These are phyloP conservation scores for Apolygus lucorum DNA, from an alignment of 1,140 invertebrate species.

Conservation along the genomic window DNA sequence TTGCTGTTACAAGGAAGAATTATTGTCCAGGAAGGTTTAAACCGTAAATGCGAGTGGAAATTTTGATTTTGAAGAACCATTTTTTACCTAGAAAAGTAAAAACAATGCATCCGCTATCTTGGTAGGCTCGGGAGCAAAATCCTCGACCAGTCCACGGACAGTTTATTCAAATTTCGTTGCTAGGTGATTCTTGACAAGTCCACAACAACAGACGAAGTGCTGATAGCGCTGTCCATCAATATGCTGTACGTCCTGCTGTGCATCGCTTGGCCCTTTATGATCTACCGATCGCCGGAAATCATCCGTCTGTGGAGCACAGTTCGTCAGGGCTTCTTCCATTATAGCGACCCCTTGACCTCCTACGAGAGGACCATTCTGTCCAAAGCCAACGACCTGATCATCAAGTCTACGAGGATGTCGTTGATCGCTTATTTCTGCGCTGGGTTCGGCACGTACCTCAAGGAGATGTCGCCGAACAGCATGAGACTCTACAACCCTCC, in stretches of 20 bases:
- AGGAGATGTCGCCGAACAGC: not conserved
- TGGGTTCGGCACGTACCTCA: not conserved
- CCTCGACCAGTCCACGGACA: too few relatives aligned
- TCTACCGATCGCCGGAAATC: not conserved
- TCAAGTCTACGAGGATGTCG: not conserved
- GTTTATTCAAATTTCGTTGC: too few relatives aligned
- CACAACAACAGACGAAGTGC: too few relatives aligned
- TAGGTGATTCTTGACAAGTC: too few relatives aligned
- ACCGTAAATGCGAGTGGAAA: too few relatives aligned
- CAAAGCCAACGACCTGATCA: not conserved
- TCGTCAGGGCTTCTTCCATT: not conserved
- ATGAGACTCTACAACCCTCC: not conserved
- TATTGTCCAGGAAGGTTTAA: too few relatives aligned
- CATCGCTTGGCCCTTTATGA: not conserved
- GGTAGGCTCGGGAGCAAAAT: too few relatives aligned
- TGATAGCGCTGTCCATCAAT: not conserved
- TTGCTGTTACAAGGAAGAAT: too few relatives aligned
- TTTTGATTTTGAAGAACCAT: too few relatives aligned
- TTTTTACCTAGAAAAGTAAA: too few relatives aligned
- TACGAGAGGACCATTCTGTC: not conserved
- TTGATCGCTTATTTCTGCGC: not conserved
- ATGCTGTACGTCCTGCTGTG: not conserved
- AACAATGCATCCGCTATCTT: too few relatives aligned
- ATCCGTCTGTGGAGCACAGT: not conserved
- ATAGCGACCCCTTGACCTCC: not conserved